Conservation (phyloP, 2,797 vertebrate species). For the Pseudocheirus occidentalis region DNA sequence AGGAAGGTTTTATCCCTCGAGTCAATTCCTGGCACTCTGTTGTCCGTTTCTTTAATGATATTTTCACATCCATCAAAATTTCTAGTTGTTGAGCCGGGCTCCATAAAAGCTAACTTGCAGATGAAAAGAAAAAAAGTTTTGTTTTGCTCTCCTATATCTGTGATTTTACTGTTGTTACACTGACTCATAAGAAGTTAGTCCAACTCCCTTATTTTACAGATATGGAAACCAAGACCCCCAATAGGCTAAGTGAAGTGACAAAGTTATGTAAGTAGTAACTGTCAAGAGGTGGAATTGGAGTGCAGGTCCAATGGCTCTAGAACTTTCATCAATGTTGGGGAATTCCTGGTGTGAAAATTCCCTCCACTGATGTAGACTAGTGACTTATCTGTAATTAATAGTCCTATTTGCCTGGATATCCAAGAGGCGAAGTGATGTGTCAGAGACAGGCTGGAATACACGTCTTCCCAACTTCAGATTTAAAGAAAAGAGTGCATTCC, state of each 20-base stretch:
- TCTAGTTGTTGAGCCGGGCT: conserved; percentile 34
- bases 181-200: background rate
- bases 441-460: background rate
- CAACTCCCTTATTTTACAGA: background rate
- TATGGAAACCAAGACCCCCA: background rate
- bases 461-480: background rate
- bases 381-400: background rate
- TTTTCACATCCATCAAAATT: conserved; percentile 40
- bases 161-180: background rate
- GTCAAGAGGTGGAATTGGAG: background rate
- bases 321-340: background rate
- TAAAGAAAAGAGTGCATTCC: background rate
- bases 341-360: background rate
- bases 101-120: conserved; percentile 3
- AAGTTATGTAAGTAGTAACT: background rate
- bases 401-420: background rate
- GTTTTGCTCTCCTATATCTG: background rate
- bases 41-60: conserved; percentile 21
- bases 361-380: background rate
- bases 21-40: conserved; percentile 17
- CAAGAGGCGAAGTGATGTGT: background rate
- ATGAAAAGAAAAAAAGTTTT: conserved; percentile 42
- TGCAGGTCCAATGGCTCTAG: background rate
- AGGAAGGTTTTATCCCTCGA: conserved; percentile 26
- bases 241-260: background rate